These are phyloP conservation scores for Drosophila bocki DNA, from an alignment of 1,140 invertebrate genomes.

Conservation along the genomic window DNA sequence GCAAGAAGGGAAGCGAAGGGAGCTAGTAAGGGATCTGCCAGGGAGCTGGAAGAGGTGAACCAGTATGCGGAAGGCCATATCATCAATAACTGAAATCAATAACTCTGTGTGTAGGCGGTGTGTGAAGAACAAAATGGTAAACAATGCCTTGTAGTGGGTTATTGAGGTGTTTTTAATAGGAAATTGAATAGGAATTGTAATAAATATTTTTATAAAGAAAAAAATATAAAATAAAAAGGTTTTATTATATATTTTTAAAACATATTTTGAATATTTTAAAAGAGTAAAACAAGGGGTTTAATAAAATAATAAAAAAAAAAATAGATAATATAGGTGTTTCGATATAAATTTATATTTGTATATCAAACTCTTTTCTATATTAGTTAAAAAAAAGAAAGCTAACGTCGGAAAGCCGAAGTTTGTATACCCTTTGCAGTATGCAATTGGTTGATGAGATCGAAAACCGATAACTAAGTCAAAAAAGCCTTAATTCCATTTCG, in stretches of 20 bases:
- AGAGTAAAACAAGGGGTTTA: not conserved
- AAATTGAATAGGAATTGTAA: not conserved
- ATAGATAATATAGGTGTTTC: not conserved
- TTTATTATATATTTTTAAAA: not conserved
- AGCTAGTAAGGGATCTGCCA: not conserved
- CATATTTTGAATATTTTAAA: not conserved
- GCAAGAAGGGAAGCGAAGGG: not conserved
- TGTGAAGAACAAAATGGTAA: conserved; percentile 8
- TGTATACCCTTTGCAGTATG: not conserved
- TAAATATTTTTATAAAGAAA: not conserved
- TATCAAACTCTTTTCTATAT: not conserved
- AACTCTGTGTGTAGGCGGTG: conserved; percentile 24
- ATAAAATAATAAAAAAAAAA: not conserved
- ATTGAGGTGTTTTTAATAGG: not conserved
- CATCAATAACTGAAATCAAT: conserved; percentile 38
- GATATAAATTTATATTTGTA: not conserved
- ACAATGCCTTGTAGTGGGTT: conserved; percentile 5
- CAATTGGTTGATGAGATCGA: not conserved
- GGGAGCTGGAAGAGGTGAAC: conserved; percentile 13
- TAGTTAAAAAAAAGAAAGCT: not conserved
- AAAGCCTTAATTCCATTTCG: too few relatives aligned
- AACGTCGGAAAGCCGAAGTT: not conserved
- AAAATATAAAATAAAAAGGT: not conserved
- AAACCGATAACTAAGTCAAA: not conserved
- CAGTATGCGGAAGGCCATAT: conserved; percentile 12